These are phyloP conservation scores for Calameuta pallipes DNA, from an alignment of 2,888 invertebrate species.

Conservation along the genomic window DNA sequence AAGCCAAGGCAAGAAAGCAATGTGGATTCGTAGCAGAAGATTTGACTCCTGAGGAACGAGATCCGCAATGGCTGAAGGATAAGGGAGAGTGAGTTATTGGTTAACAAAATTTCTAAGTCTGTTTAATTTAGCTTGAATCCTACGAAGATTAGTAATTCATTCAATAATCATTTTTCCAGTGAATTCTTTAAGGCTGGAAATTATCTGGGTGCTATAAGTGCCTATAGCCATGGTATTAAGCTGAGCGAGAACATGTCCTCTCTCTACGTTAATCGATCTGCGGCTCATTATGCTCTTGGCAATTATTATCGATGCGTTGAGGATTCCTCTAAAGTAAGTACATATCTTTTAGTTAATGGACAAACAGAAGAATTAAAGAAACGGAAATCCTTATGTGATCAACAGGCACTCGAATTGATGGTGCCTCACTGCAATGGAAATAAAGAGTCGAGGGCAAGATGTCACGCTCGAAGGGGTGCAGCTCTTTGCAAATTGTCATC, in stretches of 20 bases:
- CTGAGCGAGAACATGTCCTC: slow-evolving; percentile 78
- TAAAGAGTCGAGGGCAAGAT: slow-evolving; percentile 76
- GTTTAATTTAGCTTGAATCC: slow-evolving; percentile 11
- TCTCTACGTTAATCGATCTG: slow-evolving; percentile 81
- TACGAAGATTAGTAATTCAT: not conserved
- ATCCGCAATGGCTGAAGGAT: slow-evolving; percentile 84
- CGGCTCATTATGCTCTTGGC: slow-evolving; percentile 81
- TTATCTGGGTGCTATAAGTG: slow-evolving; percentile 83
- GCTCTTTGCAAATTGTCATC: slow-evolving; percentile 79
- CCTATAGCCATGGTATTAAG: slow-evolving; percentile 82
- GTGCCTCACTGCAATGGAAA: slow-evolving; percentile 80
- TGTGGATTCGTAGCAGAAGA: slow-evolving; percentile 79
- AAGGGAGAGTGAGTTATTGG: slow-evolving; percentile 76
- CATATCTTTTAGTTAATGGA: not conserved
- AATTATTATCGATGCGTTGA: slow-evolving; percentile 79
- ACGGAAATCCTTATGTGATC: not conserved
- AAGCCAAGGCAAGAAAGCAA: slow-evolving; percentile 77
- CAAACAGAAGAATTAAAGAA: not conserved
- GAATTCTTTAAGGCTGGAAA: slow-evolving; percentile 81
- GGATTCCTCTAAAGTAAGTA: slow-evolving; percentile 70
- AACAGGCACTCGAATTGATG: slow-evolving; percentile 78
- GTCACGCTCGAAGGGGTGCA: slow-evolving; percentile 80
- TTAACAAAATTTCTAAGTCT: slow-evolving; percentile 3
- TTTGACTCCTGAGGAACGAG: slow-evolving; percentile 81
- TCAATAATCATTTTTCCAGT: slow-evolving; percentile 52